Conservation (phyloP, 2,888 invertebrate genomes). For the Nomada hirtipes region DNA sequence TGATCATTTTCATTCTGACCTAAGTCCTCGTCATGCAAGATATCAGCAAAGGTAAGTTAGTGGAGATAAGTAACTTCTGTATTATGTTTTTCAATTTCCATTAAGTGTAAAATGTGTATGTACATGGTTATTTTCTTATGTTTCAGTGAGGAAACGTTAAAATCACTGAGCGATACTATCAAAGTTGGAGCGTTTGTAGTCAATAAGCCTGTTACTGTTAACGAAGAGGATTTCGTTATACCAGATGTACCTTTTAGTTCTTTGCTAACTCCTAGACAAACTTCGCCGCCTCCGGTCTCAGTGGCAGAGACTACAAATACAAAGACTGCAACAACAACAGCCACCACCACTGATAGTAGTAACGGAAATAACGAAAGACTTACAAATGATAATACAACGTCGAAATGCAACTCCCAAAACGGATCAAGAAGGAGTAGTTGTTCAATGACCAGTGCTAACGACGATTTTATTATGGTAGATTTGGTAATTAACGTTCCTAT, state of each 20-base stretch:
- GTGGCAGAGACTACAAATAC: slow-evolving; percentile 67
- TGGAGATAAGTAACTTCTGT: too few relatives aligned
- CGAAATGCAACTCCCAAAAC: slow-evolving; percentile 82
- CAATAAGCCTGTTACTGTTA: slow-evolving; percentile 86
- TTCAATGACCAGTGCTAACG: slow-evolving; percentile 86
- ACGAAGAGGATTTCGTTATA: slow-evolving; percentile 86
- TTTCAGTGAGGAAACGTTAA: slow-evolving; percentile 88
- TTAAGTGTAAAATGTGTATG: neutral
- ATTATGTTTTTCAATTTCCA: too few relatives aligned
- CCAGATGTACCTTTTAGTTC: slow-evolving; percentile 89
- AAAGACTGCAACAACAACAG: slow-evolving; percentile 58
- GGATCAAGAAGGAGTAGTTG: slow-evolving; percentile 84
- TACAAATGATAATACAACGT: slow-evolving; percentile 80
- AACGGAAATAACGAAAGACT: slow-evolving; percentile 81
- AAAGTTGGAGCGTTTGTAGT: slow-evolving; percentile 93
- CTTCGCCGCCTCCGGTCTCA: slow-evolving; percentile 78
- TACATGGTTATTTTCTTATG: slow-evolving; percentile 26
- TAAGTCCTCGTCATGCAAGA: slow-evolving; percentile 89
- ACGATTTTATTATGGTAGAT: slow-evolving; percentile 90
- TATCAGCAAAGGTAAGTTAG: slow-evolving; percentile 86
- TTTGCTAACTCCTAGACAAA: slow-evolving; percentile 83
- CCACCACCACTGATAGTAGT: slow-evolving; percentile 75
- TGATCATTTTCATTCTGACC: slow-evolving; percentile 93
- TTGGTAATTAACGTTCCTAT: slow-evolving; percentile 86
- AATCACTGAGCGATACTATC: slow-evolving; percentile 90